These are phyloP conservation scores for Procambarus virginalis DNA, from an alignment of 1,140 invertebrate genomes.

Conservation along the genomic window DNA sequence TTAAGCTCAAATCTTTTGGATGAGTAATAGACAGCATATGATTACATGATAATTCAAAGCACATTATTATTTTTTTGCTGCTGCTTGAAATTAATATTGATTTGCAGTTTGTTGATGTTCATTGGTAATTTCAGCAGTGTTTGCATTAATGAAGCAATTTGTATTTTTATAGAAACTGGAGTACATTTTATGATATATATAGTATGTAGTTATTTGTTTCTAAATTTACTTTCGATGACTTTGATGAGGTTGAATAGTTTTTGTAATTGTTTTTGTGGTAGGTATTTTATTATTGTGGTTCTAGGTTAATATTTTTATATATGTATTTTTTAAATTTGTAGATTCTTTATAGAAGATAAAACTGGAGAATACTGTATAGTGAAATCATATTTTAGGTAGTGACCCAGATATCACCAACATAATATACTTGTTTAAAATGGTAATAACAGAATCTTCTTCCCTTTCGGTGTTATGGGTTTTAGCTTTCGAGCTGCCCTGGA, in stretches of 20 bases:
- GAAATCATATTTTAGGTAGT: constrained; percentile 1
- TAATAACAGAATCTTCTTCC: constrained; percentile 10
- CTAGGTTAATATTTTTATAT: not conserved
- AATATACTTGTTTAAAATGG: not conserved
- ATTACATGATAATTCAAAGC: not conserved
- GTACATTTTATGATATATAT: not conserved
- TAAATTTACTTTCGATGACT: not conserved
- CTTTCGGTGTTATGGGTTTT: constrained; percentile 38
- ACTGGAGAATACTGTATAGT: not conserved
- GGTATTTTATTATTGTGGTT: not conserved
- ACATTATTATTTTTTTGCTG: not conserved
- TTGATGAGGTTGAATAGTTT: not conserved
- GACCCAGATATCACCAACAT: not conserved
- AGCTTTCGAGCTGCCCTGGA: constrained; percentile 68
- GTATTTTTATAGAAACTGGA: not conserved
- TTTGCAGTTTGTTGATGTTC: not conserved
- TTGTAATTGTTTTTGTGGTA: not conserved
- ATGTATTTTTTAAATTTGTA: constrained; percentile 3
- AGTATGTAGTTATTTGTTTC: not conserved
- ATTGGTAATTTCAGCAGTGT: not conserved
- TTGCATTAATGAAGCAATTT: not conserved
- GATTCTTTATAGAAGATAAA: not conserved
- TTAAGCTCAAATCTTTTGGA: not conserved
- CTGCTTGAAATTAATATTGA: not conserved
- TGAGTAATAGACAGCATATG: not conserved